Evolutionary conservation across 2,797 vertebrate species (phyloP), one percentile per base, ranked within the genome.

Genomic region (Dryobates pubescens): DNA sequence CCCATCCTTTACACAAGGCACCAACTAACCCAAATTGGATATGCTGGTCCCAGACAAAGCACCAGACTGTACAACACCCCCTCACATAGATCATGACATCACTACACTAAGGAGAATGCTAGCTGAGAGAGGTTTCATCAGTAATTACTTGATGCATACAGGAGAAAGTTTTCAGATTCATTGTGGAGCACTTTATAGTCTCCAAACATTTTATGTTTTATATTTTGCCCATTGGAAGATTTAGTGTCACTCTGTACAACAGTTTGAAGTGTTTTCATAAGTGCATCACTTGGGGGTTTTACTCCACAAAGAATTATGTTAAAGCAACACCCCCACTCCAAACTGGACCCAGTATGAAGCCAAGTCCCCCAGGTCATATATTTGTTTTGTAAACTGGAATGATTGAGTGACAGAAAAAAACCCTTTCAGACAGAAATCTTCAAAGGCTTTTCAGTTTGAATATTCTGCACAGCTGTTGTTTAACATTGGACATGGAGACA

Each of bases 391-490:
- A 88, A 94, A 91, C 49, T 71, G 89, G 61, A 17, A 32, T 56
- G 74, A 92, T 80, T 82, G 65, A 86, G 49, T 71, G 77, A 77
- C 81, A 91, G 57, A 82, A 84, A 82, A 82, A 53, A 22, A 49
- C 23, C 47, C 47, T 49, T 49, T 49, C 22, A 23, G 47, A 49
- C 47, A 49, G 83, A 61, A 83, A 89, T 82, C 83, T 89, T 96
- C 86, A 92, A 92, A 91, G 68, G 9, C 32, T 51, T 79, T 68
- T 76, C 41, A 23, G 51, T 84, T 73, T 91, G 92, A 90, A 74
- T 84, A 80, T 92, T 92, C 78, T 84, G 51, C 88, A 82, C 94
- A 93, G 89, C 89, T 96, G 89, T 89, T 92, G 63, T 91, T 88
- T 90, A 90, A 69, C 54, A 30, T 11, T 71, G 83, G 71, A 74